Evolutionary conservation across 2,888 invertebrate species (phyloP), one percentile per base, ranked within the genome.

Genomic region (Metallyticus violacea): DNA sequence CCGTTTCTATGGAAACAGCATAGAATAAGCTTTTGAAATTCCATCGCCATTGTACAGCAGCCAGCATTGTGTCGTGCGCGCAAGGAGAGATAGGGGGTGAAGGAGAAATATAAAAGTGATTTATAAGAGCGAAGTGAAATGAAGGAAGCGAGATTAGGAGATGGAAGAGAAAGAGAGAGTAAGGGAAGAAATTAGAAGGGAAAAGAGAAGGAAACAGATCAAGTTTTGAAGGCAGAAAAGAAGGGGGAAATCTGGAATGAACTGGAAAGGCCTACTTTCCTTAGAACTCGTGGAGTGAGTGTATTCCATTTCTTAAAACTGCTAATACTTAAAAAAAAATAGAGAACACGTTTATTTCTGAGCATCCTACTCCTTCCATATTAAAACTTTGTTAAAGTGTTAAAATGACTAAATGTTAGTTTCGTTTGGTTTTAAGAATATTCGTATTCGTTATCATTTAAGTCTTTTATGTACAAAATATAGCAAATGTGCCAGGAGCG

Each of bases 11-110:
- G 81, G 87, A 76, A 78, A 87, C 87, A 40, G 87, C 85, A 87
- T 87, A 87, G 87, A 87, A 87, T 85, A 85, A 87, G 87, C 87
- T 87, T 87, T 87, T 86, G 87, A 87, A 87, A 87, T 87, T 86
- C 85, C 87, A 79, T 83, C 86, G 87, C 87, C 86, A 86, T 85
- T 85, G 87, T 87, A 30, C 40, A 62, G 40, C 40, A 15, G 15
- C 40, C 15, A 83, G 78, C 84, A 26, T 76, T 40, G 62, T 79
- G 86, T 80, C 79, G 79, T 85, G 86, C 6, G 29, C 40, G 40
- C 40, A 22, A 15, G 40, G 9, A 62, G 15, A 22, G 40, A 15
- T 62, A 62, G 40, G 40, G 15, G 85, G 81, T 78, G 86, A 22
- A 76, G 77, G 77, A 85, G 79, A 83, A 87, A 85, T 87, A 85